Evolutionary conservation across 2,113 vertebrate species (phyloP).

Genomic region (Hoplias malabaricus): DNA sequence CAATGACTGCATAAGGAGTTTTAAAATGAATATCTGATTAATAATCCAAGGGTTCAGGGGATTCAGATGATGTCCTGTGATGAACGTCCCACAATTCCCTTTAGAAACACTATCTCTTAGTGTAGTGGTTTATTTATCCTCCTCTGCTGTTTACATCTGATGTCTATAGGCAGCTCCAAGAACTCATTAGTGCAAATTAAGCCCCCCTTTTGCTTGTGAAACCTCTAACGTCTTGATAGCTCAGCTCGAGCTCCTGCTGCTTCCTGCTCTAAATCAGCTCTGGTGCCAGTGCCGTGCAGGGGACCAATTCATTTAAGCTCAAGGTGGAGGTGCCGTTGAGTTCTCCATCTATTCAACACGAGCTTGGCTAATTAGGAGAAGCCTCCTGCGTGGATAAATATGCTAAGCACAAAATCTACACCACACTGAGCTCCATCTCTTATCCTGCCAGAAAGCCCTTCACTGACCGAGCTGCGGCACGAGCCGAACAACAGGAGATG

Average conservation of each 20-base stretch:
- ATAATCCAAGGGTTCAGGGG: neutral
- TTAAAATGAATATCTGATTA: neutral
- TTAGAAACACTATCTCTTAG: neutral
- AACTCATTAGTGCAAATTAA: conserved; percentile 20
- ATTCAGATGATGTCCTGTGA: neutral
- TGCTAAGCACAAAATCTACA: neutral
- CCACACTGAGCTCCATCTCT: neutral
- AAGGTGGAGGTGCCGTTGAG: neutral
- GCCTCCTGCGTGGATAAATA: neutral
- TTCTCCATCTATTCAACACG: neutral
- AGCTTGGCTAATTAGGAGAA: neutral
- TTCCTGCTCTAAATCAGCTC: neutral
- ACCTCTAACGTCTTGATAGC: neutral
- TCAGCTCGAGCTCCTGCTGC: neutral
- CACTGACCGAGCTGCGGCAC: neutral
- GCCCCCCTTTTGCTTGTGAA: neutral
- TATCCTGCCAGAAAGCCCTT: neutral
- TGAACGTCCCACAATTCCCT: neutral
- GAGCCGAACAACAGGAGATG: neutral
- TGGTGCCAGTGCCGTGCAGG: neutral
- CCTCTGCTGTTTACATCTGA: neutral
- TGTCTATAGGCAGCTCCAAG: neutral
- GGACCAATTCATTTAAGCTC: neutral
- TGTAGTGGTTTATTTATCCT: neutral
- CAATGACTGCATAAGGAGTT: neutral